These are phyloP conservation scores for Crotalus viridis DNA, from an alignment of 2,113 vertebrate species.

Conservation along the genomic window DNA sequence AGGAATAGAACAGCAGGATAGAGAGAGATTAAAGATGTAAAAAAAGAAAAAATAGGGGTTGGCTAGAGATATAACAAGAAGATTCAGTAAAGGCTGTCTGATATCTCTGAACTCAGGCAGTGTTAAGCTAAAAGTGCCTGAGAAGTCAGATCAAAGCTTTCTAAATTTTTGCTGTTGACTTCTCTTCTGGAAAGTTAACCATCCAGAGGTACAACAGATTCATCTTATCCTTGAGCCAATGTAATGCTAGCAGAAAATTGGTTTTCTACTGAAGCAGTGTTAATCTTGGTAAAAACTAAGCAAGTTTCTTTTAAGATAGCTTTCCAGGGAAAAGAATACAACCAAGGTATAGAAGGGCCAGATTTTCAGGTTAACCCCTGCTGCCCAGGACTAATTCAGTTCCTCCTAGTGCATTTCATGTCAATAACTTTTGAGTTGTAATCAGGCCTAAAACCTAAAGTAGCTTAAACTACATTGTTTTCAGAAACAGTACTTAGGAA, in stretches of 20 bases:
- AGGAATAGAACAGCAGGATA: background rate
- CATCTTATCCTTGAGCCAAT: background rate
- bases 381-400: background rate
- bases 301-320: background rate
- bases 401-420: background rate
- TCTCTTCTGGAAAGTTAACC: constrained; percentile 4
- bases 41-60: background rate
- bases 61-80: background rate
- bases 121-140: background rate
- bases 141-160: background rate
- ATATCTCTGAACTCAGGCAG: background rate
- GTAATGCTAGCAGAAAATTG: constrained; percentile 24
- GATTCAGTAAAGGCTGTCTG: background rate
- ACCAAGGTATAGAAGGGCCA: background rate
- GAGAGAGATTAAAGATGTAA: background rate
- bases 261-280: constrained; percentile 22
- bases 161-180: background rate
- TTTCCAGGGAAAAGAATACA: background rate
- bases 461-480: background rate
- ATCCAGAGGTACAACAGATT: background rate
- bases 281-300: constrained; percentile 2
- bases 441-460: background rate
- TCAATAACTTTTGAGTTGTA: background rate
- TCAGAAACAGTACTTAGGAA: background rate
- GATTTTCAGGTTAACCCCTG: background rate